Percentiles rank a stretch among this genome's conserved stretches.
Evolutionary conservation across 2,113 vertebrate genomes (phyloP).

Genomic region (Chloropsis hardwickii): DNA sequence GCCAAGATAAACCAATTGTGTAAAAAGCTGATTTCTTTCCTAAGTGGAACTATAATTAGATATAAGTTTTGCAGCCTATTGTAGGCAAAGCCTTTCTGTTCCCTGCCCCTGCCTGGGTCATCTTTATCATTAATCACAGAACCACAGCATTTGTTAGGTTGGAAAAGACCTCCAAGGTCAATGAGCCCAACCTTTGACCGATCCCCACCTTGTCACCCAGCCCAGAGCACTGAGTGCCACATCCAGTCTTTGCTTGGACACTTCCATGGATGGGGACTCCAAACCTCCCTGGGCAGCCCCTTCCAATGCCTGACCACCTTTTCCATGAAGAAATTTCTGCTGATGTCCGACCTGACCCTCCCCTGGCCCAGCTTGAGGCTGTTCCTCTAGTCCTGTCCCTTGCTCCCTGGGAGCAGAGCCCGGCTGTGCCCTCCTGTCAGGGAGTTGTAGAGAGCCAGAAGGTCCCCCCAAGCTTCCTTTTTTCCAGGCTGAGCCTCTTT

Average conservation of each 20-base stretch:
- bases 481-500: neutral
- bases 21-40: neutral
- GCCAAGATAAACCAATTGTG: neutral
- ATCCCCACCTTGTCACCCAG: neutral
- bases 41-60: neutral
- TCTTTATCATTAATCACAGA: neutral
- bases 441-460: neutral
- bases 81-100: neutral
- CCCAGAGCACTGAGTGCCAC: neutral
- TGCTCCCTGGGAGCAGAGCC: neutral
- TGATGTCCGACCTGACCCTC: neutral
- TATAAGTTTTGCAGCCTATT: neutral
- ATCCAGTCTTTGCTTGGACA: neutral
- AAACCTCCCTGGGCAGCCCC: neutral
- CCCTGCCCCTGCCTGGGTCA: neutral
- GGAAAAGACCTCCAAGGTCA: neutral
- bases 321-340: neutral
- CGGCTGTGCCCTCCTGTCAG: rapidly evolving
- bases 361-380: neutral
- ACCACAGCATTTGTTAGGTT: neutral
- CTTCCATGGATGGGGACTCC: neutral
- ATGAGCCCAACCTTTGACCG: rapidly evolving
- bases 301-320: neutral
- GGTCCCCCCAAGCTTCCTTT: neutral
- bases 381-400: neutral